Evolutionary conservation across 2,113 vertebrate species (phyloP).

Genomic region (Callopanchax toddi): DNA sequence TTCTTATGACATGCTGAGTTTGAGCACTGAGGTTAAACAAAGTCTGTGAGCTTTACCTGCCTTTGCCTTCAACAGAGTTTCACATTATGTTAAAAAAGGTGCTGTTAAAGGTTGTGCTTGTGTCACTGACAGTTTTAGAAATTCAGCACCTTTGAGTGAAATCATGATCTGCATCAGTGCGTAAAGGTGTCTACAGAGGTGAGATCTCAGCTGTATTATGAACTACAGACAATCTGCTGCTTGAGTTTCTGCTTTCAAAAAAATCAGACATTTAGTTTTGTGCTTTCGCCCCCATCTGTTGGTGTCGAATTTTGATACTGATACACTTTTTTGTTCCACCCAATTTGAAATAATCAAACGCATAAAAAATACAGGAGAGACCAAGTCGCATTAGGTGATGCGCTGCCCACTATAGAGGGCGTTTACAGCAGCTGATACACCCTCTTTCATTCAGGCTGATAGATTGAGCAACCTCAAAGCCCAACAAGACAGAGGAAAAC

Average conservation of each 20-base stretch:
- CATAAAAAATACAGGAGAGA: too few species aligned
- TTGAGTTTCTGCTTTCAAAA: too few species aligned
- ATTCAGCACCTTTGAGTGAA: conserved; percentile 24
- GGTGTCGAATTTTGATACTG: too few species aligned
- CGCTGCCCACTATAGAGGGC: too few species aligned
- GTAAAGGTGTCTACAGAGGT: background rate
- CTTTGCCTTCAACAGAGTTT: conserved; percentile 57
- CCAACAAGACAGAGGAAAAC: too few species aligned
- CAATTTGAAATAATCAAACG: too few species aligned
- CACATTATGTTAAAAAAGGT: conserved; percentile 44
- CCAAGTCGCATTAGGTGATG: too few species aligned
- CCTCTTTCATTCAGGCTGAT: too few species aligned
- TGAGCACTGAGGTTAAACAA: conserved; percentile 58
- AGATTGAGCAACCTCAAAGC: too few species aligned
- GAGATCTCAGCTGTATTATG: background rate
- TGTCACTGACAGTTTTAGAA: conserved; percentile 41
- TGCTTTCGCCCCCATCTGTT: background rate
- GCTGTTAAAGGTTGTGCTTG: conserved; percentile 33
- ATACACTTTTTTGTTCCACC: too few species aligned
- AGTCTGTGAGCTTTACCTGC: conserved; percentile 39
- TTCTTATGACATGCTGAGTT: conserved; percentile 29
- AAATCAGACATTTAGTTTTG: background rate
- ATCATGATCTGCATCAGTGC: conserved; percentile 1
- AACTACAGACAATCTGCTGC: too few species aligned
- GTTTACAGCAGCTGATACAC: too few species aligned